A percentile compares a stretch with the other conserved stretches of the same genome.
These are phyloP conservation scores for Calameuta pallipes DNA, from an alignment of 2,888 invertebrate genomes.

Conservation along the genomic window DNA sequence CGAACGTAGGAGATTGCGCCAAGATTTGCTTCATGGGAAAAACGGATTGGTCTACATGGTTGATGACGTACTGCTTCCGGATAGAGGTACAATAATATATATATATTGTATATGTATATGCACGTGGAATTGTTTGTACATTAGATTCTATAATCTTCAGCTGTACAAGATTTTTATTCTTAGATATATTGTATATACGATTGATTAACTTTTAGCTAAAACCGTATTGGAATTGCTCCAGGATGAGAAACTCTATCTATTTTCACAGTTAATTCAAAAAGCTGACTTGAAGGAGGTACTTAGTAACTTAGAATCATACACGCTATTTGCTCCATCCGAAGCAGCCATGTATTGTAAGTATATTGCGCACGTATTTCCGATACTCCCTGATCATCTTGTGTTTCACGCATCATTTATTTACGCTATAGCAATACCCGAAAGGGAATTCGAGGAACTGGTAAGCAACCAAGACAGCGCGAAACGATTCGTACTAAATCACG, in stretches of 20 bases:
- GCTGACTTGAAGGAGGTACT: slow-evolving; percentile 65
- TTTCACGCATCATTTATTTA: neutral
- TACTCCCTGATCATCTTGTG: neutral
- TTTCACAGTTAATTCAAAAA: slow-evolving; percentile 61
- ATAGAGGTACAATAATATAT: slow-evolving; percentile 65
- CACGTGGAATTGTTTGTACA: neutral
- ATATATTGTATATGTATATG: slow-evolving; percentile 5
- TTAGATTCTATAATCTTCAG: neutral
- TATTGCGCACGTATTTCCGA: neutral
- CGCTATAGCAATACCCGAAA: neutral
- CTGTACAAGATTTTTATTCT: neutral
- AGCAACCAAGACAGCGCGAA: slow-evolving; percentile 54
- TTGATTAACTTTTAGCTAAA: slow-evolving; percentile 54
- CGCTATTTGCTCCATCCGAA: slow-evolving; percentile 68
- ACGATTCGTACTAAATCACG: slow-evolving; percentile 65
- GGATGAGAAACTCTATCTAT: slow-evolving; percentile 59
- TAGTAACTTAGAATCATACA: slow-evolving; percentile 61
- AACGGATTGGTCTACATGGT: slow-evolving; percentile 81
- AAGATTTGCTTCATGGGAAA: slow-evolving; percentile 70
- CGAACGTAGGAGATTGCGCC: slow-evolving; percentile 59
- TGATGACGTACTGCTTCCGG: slow-evolving; percentile 75
- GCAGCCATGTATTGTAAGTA: slow-evolving; percentile 64
- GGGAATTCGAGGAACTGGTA: slow-evolving; percentile 35
- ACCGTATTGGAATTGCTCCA: slow-evolving; percentile 63
- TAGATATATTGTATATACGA: neutral